Evolutionary conservation across 1,140 invertebrate genomes (phyloP), one percentile per base, ranked within the genome.

Genomic region (Procambarus virginalis): DNA sequence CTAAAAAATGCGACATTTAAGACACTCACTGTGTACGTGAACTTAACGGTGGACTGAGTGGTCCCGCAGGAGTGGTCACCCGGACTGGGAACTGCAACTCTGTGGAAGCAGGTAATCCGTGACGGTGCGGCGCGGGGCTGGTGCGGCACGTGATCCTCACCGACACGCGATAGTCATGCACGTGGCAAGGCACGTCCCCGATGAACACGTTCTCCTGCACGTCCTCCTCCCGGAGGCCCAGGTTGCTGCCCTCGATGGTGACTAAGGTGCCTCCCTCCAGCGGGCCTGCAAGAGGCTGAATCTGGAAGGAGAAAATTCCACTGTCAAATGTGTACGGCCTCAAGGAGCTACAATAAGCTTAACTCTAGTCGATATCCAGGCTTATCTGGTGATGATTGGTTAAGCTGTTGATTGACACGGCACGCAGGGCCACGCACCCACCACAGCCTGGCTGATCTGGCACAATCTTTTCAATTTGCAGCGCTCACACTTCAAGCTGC

Each of bases 241-340:
- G 95, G 95, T 99, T 99, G 93, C 97, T 97, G 9, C 99, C 99
- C 94, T 97, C 97, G 87, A 99, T 99, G 9, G 98, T 99, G 0
- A 99, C 96, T 58, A 98, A 94, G 45, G 99, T 99, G 2, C 99
- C 99, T 49, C 99, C 99, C 95, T 99, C 97, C 79, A 98, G 96
- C 12, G 98, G 99, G 17, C 99, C 99, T 93, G 97, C 98, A 46
- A 98, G 93, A 0, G 99, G 99, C 94, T 97, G 97, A 92, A 99
- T 98, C 96, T 97, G 93, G 58, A 94, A 94, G 58, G 76, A 49
- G 49, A 46, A 45, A 89, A 78, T 34, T 34, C 34, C 34, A 34
- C 34, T 1, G 34, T 34, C 34, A 34, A 34, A 34, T 34, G 34
- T n/a, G n/a, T 34, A 34, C 34, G 34, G 1, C 34, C 34, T 34